Conservation (phyloP, 2,888 invertebrate species). For the Eupithecia dodoneata region DNA sequence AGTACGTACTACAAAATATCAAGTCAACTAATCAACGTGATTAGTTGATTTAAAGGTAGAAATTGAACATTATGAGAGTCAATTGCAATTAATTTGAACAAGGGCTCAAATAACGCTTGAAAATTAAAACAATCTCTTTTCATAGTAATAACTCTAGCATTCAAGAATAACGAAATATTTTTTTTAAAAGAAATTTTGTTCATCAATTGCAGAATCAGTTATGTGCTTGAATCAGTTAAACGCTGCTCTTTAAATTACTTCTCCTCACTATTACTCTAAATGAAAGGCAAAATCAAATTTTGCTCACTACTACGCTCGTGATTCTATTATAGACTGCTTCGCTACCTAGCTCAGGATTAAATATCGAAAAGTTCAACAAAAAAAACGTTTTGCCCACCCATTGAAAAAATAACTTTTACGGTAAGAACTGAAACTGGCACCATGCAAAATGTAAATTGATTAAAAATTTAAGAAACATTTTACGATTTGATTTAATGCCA, state of each 20-base stretch:
- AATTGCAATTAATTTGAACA: neutral
- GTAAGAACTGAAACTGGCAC: neutral
- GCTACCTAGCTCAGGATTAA: too few species aligned
- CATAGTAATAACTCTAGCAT: neutral
- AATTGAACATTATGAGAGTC: neutral
- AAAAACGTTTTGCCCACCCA: neutral
- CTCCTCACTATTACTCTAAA: neutral
- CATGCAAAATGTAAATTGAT: slow-evolving; percentile 4
- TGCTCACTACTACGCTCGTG: neutral
- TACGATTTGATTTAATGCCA: slow-evolving; percentile 11
- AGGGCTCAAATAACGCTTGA: neutral
- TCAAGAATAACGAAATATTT: neutral
- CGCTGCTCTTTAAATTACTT: neutral
- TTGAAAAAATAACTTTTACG: neutral
- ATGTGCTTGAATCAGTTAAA: neutral
- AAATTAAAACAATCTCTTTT: neutral
- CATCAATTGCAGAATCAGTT: neutral
- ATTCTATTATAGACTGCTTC: neutral
- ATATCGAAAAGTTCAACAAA: neutral
- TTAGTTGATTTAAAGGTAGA: neutral
- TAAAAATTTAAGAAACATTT: slow-evolving; percentile 15
- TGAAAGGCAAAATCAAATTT: neutral
- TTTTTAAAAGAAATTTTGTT: neutral
- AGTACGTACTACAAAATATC: neutral
- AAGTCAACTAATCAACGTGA: accelerated